Evolutionary conservation across 2,888 invertebrate species (phyloP).

Genomic region (Hypomecis atomaria): DNA sequence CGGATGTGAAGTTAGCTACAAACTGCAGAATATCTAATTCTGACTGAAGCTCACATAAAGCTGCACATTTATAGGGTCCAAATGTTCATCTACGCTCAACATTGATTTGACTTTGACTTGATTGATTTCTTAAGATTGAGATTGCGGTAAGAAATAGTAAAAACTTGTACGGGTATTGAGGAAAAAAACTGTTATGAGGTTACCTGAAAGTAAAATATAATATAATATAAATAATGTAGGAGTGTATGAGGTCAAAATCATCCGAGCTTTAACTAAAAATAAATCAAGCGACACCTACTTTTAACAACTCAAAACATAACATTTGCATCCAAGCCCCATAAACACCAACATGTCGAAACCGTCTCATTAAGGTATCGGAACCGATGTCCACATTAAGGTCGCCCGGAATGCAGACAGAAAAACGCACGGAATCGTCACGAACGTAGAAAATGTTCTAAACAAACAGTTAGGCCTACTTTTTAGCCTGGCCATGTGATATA

Average conservation of each 20-base stretch:
- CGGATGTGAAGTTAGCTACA: too few relatives aligned
- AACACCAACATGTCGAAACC: constrained; percentile 6
- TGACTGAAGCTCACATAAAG: too few relatives aligned
- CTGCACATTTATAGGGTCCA: too few relatives aligned
- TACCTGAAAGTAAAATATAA: too few relatives aligned
- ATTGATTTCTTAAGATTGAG: too few relatives aligned
- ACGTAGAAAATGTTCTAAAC: constrained; percentile 61
- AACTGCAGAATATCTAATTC: too few relatives aligned
- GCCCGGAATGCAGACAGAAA: constrained; percentile 53
- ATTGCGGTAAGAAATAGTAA: too few relatives aligned
- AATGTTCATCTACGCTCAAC: too few relatives aligned
- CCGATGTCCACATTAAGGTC: constrained; percentile 58
- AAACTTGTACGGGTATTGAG: too few relatives aligned
- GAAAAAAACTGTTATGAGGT: too few relatives aligned
- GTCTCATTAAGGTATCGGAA: constrained; percentile 35
- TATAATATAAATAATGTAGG: too few relatives aligned
- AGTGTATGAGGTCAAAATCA: background rate
- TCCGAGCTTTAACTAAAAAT: constrained; percentile 7
- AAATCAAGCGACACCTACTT: constrained; percentile 9
- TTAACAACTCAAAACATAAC: constrained; percentile 9
- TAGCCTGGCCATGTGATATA: constrained; percentile 43
- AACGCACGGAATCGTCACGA: constrained; percentile 55
- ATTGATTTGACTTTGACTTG: too few relatives aligned
- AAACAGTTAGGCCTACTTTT: constrained; percentile 77
- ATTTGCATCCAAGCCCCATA: constrained; percentile 17